Base-by-base conservation (phyloP, 2,888 invertebrate species). In the Pyrrhosoma nymphula region DNA sequence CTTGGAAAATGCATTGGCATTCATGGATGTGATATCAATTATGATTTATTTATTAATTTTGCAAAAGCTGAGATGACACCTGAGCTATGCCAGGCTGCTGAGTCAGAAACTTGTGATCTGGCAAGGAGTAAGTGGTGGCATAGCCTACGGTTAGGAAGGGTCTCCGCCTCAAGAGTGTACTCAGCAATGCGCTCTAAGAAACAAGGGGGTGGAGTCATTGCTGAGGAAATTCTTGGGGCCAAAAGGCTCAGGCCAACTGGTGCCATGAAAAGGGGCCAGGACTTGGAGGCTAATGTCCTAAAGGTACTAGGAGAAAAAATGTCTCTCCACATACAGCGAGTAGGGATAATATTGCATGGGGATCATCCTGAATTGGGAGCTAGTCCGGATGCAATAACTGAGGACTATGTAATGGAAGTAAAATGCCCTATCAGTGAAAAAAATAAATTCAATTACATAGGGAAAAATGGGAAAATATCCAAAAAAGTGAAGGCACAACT, bases 401-500 rank as follows among this genome's bases (percentile, higher is more conserved):
- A 88, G n/a, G 75, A 95, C n/a, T 95, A 23, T 95, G 75, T 95
- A 82, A 88, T 95, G 47, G 95, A 95, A 90, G 90, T 95, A 23
- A 95, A 95, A 55, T 95, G 95, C 30, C 95, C 93, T n/a, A 30
- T 56, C 6, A 93, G 39, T 30, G 69, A n/a, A n/a, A 91, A 91
- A 47, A 63, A 63, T 63, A 23, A 20, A 63, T 63, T 63, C 63
- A 63, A 23, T 23, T 63, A 63, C 63, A 63, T 63, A 63, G 63
- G 63, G 20, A 63, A 63, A 63, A 63, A 63, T 63, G 63, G 63
- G 23, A 63, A 63, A 14, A 63, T 63, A 63, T 63, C 63, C 16
- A 63, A 23, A 63, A 63, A 63, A 63, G 63, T 63, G 12, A 63
- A 63, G 63, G 63, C 63, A 63, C 63, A 63, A 63, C 23, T 63